Conservation (phyloP, 35 echinoderm and acorn worm species). For the Stichopus chloronotus region DNA sequence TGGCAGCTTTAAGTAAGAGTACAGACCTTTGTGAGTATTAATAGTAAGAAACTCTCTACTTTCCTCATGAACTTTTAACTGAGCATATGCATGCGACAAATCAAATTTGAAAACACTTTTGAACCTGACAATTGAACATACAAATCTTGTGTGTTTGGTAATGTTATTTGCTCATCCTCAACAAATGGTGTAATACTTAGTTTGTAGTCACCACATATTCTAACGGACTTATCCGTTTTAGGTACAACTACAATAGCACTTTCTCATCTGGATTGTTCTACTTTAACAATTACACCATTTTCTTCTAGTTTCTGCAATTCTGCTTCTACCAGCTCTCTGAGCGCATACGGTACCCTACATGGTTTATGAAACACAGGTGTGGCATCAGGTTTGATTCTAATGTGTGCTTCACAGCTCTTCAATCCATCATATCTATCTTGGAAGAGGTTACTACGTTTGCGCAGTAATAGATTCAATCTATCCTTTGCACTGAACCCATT, state of each 20-base stretch:
- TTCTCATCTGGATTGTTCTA: slow-evolving; percentile 10
- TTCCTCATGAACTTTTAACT: slow-evolving; percentile 59
- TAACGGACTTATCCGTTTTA: slow-evolving; percentile 31
- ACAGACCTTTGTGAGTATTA: slow-evolving; percentile 73
- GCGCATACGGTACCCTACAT: slow-evolving; percentile 64
- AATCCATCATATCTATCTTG: slow-evolving; percentile 30
- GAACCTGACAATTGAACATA: slow-evolving; percentile 62
- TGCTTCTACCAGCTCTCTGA: slow-evolving; percentile 50
- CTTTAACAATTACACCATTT: slow-evolving; percentile 43
- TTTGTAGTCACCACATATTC: slow-evolving; percentile 76
- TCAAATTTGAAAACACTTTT: slow-evolving; percentile 68
- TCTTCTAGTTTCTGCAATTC: slow-evolving; percentile 65
- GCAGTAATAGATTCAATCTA: slow-evolving; percentile 31
- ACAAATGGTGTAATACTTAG: slow-evolving; percentile 52
- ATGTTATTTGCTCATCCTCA: slow-evolving; percentile 48
- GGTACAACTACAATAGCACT: background rate
- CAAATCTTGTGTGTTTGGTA: slow-evolving; percentile 71
- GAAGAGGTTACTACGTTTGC: slow-evolving; percentile 1
- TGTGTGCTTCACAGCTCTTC: slow-evolving; percentile 25
- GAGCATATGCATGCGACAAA: slow-evolving; percentile 69
- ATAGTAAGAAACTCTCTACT: slow-evolving; percentile 55
- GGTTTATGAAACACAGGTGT: slow-evolving; percentile 70
- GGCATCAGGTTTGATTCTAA: slow-evolving; percentile 27
- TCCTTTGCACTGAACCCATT: slow-evolving; percentile 5
- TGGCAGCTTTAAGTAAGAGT: slow-evolving; percentile 52